Evolutionary conservation across 2,797 vertebrate species (phyloP).

Genomic region (Fistularia tabacaria): DNA sequence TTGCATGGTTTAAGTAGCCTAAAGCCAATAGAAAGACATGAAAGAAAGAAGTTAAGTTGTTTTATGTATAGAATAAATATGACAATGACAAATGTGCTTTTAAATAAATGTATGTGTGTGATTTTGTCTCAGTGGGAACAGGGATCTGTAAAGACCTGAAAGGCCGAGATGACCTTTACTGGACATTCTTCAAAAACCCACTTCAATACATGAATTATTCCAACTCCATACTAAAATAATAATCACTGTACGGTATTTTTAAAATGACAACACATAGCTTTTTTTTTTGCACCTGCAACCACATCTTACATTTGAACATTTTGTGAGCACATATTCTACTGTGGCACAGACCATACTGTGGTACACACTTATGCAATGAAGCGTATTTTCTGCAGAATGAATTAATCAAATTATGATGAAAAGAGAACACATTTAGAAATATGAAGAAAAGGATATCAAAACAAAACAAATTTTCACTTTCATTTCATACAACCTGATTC

Average conservation of each 20-base stretch:
- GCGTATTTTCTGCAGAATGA: too few relatives aligned
- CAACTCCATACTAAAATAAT: conserved; percentile 16
- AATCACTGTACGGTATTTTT: conserved; percentile 18
- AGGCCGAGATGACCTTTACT: conserved; percentile 35
- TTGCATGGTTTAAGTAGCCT: conserved; percentile 1
- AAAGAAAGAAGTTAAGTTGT: conserved; percentile 9
- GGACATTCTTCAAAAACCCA: conserved; percentile 30
- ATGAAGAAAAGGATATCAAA: too few relatives aligned
- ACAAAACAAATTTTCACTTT: conserved; percentile 10
- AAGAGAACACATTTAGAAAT: too few relatives aligned
- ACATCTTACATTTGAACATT: too few relatives aligned
- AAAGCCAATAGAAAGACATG: conserved; percentile 1
- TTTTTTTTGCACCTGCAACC: too few relatives aligned
- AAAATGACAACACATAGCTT: too few relatives aligned
- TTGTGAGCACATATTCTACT: too few relatives aligned
- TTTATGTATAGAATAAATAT: conserved; percentile 23
- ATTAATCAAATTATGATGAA: too few relatives aligned
- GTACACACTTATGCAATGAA: too few relatives aligned
- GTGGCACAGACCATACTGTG: too few relatives aligned
- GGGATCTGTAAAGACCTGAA: conserved; percentile 47
- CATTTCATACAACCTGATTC: conserved; percentile 9
- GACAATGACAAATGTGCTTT: conserved; percentile 43
- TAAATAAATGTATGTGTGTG: too few relatives aligned
- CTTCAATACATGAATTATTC: conserved; percentile 20
- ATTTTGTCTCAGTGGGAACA: conserved; percentile 48